A percentile compares a stretch with the other conserved stretches of the same genome.
Evolutionary conservation across 2,888 invertebrate genomes (phyloP).

Genomic region (Drosophila kuntzei): DNA sequence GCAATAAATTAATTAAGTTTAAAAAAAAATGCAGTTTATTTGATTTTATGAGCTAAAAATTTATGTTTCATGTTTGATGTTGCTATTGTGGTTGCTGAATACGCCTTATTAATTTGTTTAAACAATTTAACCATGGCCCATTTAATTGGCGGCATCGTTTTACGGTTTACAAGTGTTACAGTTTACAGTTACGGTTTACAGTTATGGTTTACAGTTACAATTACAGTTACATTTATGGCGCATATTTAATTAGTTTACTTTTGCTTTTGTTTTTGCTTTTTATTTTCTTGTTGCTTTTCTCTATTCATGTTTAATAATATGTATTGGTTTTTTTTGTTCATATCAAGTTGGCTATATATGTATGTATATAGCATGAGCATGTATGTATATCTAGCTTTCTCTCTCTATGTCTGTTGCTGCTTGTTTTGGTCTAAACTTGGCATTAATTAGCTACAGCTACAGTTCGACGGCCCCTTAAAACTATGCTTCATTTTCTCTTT

Average conservation of each 20-base stretch:
- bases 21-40: constrained; percentile 14
- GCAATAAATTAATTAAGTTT: constrained; percentile 53
- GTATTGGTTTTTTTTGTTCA: constrained; percentile 3
- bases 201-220: constrained; percentile 22
- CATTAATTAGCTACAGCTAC: constrained; percentile 52
- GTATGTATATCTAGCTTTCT: constrained; percentile 15
- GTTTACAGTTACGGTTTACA: constrained; percentile 25
- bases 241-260: constrained; percentile 25
- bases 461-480: constrained; percentile 42
- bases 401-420: constrained; percentile 10
- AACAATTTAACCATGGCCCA: constrained; percentile 50
- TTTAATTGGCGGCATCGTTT: constrained; percentile 46
- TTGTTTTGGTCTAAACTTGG: constrained; percentile 61
- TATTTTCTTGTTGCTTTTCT: constrained; percentile 4
- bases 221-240: constrained; percentile 38
- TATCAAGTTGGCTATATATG: constrained; percentile 57
- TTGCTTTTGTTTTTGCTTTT: no score
- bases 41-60: constrained; percentile 33
- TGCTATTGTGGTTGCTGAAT: constrained; percentile 1
- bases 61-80: constrained; percentile 22
- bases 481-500: constrained; percentile 33
- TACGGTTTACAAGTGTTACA: constrained; percentile 5
- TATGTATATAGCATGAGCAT: constrained; percentile 58
- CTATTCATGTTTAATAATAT: constrained; percentile 14
- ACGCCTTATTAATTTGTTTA: constrained; percentile 15